phyloP scores from a whole-genome alignment of 2,113 vertebrate genomes.

The Misgurnus mizolepis region DNA sequence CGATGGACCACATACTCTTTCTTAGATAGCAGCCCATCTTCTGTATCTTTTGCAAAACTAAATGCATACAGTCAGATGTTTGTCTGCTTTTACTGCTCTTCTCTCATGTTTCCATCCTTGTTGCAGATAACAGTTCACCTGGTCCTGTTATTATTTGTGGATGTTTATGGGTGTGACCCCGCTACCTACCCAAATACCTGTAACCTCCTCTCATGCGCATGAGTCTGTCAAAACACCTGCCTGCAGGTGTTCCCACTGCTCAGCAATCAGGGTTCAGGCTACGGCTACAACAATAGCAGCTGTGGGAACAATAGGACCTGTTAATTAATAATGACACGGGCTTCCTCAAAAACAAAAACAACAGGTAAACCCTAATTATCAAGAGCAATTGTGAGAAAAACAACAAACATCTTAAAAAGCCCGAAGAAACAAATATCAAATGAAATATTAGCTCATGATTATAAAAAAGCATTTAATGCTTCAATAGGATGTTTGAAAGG shows the following conservation, averaged over 20 bases:
- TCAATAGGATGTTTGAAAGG: background rate
- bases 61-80: too few species aligned
- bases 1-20: too few species aligned
- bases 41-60: too few species aligned
- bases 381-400: conserved; percentile 14
- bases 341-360: conserved; percentile 44
- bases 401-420: conserved; percentile 11
- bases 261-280: conserved; percentile 37
- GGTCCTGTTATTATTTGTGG: background rate
- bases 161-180: conserved; percentile 27
- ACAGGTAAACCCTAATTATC: conserved; percentile 40
- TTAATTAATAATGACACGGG: conserved; percentile 28
- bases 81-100: too few species aligned
- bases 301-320: conserved; percentile 33
- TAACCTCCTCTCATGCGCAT: conserved; percentile 27
- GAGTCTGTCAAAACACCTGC: conserved; percentile 48
- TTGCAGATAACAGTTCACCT: conserved; percentile 29
- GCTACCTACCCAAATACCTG: conserved; percentile 18
- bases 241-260: conserved; percentile 47
- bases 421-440: conserved; percentile 1
- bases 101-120: too few species aligned
- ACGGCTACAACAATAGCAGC: conserved; percentile 37
- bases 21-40: too few species aligned
- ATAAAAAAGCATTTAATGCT: too few species aligned
- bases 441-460: background rate